Conservation (phyloP, 1,140 invertebrate species). For the Trichomalopsis sarcophagae region DNA sequence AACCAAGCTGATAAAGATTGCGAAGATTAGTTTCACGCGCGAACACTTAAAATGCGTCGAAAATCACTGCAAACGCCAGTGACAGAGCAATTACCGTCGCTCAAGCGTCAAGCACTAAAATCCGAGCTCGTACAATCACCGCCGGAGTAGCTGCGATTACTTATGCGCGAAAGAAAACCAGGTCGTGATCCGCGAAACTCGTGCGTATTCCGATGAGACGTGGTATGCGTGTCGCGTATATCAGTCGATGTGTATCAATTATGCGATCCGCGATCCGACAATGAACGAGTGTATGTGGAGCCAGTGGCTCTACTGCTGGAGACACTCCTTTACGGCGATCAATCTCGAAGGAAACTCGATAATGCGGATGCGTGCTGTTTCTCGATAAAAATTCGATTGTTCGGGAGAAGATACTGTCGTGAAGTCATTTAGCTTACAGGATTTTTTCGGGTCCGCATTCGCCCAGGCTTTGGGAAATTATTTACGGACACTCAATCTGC, state of each 20-base stretch:
- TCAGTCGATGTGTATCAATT: not conserved
- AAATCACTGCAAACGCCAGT: not conserved
- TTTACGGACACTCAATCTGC: too few relatives aligned
- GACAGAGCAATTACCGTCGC: not conserved
- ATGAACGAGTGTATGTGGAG: not conserved
- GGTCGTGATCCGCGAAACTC: not conserved
- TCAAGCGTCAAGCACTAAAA: not conserved
- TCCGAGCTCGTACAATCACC: not conserved
- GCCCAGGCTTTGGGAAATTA: too few relatives aligned
- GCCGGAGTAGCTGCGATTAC: not conserved
- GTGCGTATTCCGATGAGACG: not conserved
- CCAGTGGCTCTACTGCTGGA: not conserved
- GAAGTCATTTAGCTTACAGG: too few relatives aligned
- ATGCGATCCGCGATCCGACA: not conserved
- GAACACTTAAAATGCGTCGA: not conserved
- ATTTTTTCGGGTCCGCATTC: too few relatives aligned
- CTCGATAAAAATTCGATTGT: not conserved
- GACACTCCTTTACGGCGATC: not conserved
- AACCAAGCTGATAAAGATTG: too few relatives aligned
- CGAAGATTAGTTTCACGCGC: too few relatives aligned
- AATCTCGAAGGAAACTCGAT: not conserved
- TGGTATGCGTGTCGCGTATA: not conserved
- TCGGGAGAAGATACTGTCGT: not conserved
- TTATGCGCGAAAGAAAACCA: conserved; percentile 1
- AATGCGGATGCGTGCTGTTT: not conserved